phyloP scores from a whole-genome alignment of 1,140 invertebrate genomes.

The Hylyphantes graminicola region DNA sequence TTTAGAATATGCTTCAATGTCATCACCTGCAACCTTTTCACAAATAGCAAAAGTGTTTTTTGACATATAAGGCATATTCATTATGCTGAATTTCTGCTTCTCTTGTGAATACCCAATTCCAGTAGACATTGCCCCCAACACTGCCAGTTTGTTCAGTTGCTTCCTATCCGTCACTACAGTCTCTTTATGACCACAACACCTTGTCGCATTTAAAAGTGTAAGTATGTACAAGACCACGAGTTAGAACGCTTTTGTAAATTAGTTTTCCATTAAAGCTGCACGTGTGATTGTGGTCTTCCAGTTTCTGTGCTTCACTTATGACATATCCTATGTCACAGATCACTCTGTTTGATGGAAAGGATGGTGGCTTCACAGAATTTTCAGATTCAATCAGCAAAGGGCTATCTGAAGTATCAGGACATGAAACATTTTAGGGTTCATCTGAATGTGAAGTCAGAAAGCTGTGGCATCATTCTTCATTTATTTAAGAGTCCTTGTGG shows the following conservation, averaged over 20 bases:
- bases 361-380: no score
- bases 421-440: no score
- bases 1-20: not conserved
- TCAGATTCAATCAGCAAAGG: no score
- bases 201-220: not conserved
- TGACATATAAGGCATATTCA: not conserved
- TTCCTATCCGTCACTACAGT: not conserved
- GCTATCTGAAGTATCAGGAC: no score
- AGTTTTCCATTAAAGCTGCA: not conserved
- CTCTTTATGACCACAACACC: not conserved
- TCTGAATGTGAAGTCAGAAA: no score
- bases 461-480: no score
- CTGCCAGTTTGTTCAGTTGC: not conserved
- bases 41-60: not conserved
- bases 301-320: not conserved
- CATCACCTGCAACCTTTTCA: not conserved
- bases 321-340: constrained; percentile 5
- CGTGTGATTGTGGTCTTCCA: not conserved
- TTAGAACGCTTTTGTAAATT: not conserved
- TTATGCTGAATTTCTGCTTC: not conserved
- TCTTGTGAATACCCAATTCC: not conserved
- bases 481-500: no score
- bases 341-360: not conserved
- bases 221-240: not conserved
- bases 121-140: not conserved